Percentiles rank a stretch among this genome's conserved stretches.
phyloP scores from a whole-genome alignment of 2,888 invertebrate genomes.

The Rhopalosiphum nymphaeae region DNA sequence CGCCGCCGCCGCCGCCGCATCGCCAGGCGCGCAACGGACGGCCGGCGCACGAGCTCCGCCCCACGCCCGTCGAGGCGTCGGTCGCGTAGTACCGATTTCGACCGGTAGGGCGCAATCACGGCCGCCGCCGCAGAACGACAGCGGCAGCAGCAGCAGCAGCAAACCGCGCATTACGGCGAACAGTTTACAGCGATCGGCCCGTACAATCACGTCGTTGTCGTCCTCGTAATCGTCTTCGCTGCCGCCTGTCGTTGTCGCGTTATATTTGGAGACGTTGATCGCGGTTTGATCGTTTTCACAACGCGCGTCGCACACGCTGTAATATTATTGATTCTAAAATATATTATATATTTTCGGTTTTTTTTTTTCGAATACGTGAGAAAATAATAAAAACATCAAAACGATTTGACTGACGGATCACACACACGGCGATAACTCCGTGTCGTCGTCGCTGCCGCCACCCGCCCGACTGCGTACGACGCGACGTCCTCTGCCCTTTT shows the following conservation, averaged over 20 bases:
- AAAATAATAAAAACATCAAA: not conserved
- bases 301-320: too few species aligned
- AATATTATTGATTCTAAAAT: not conserved
- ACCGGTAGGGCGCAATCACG: not conserved
- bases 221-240: not conserved
- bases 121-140: not conserved
- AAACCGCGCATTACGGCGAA: not conserved
- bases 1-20: not conserved
- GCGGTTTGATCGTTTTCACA: not conserved
- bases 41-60: not conserved
- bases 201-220: not conserved
- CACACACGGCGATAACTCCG: not conserved
- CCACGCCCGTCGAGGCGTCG: not conserved
- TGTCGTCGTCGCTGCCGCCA: not conserved
- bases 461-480: not conserved
- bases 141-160: constrained; percentile 13
- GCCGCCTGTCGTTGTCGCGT: not conserved
- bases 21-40: not conserved
- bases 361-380: not conserved
- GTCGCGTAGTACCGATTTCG: constrained; percentile 4
- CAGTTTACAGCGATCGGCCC: constrained; percentile 42
- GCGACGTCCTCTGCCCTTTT: not conserved
- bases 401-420: not conserved
- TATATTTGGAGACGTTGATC: not conserved
- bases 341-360: too few species aligned